Base-by-base conservation (phyloP, 92 coral and sea anemone genomes). In the Actinostola sp. region DNA sequence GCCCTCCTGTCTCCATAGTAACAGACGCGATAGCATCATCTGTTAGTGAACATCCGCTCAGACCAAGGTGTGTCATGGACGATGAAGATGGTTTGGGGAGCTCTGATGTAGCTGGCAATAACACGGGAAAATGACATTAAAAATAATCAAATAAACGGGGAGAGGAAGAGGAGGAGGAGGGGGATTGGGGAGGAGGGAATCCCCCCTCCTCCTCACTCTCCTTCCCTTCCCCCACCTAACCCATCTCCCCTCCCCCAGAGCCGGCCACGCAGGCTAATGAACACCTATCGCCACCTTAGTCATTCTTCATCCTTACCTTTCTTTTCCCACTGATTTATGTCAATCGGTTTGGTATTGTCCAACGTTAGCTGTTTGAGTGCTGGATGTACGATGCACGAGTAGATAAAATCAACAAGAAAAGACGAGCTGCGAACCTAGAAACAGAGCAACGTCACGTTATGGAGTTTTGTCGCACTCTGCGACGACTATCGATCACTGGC, bases 1-100 rank as follows among this genome's bases (percentile, higher is more conserved):
- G 42, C 31, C 79, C 73, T 51, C 5, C 35, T 0, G 57, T 25
- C 50, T 71, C 68, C 8, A 27, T 59, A 19, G 85, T 43, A 24
- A 80, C 49, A 14, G 72, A 48, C 29, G 34, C 34, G 1, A 80
- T 20, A 24, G 63, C 46, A 10, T 31, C 45, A 34, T 72, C 61
- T n/a, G 57, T 71, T 27, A 80, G 69, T 0, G 79, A 71, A 80
- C 85, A 80, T 32, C 79, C 85, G 12, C 73, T 53, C 0, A 49
- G 12, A 20, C 48, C 28, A 14, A 68, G 44, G 16, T n/a, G 26
- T 2, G 31, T 23, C 49, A 43, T 42, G 12, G 35, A 3, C 1
- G 71, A 43, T 0, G 55, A 61, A 17, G 28, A 17, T 31, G 44
- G 25, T 31, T 17, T 61, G 2, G 45, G 11, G 9, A 12, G 38